phyloP scores from a whole-genome alignment of 2,113 vertebrate species.

The Tyrannus savana region DNA sequence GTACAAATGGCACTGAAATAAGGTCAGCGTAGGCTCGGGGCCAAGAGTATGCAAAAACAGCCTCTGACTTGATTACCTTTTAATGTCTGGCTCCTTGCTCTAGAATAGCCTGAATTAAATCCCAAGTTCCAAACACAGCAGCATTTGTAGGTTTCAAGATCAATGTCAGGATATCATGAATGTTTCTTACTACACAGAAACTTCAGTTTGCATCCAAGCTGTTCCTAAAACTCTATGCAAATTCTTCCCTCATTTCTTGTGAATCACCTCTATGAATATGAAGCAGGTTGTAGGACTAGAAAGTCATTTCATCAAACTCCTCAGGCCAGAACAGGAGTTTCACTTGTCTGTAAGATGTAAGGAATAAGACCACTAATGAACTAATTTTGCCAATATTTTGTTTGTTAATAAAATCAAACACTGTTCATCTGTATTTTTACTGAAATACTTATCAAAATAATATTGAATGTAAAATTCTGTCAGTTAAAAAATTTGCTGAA shows the following conservation, averaged over 20 bases:
- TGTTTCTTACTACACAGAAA: background rate
- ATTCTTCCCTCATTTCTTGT: background rate
- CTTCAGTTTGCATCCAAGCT: background rate
- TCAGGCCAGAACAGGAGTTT: background rate
- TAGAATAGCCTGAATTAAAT: background rate
- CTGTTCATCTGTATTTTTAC: background rate
- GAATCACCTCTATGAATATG: slow-evolving; percentile 6
- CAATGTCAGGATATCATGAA: background rate
- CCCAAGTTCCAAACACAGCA: background rate
- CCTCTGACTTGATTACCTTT: background rate
- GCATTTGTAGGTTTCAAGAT: background rate
- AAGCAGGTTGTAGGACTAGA: slow-evolving; percentile 22
- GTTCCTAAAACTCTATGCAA: background rate
- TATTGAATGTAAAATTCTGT: background rate
- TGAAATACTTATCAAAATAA: background rate
- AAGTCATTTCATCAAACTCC: slow-evolving; percentile 14
- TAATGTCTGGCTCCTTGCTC: background rate
- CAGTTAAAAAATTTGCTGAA: background rate
- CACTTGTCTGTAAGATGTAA: background rate
- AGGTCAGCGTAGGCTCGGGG: background rate
- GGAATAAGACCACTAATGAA: background rate
- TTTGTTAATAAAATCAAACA: background rate
- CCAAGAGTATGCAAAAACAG: background rate
- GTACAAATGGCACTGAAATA: background rate
- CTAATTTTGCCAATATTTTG: slow-evolving; percentile 8